Base-by-base conservation (phyloP, 2,113 vertebrate genomes). In the Amazona guildingii region DNA sequence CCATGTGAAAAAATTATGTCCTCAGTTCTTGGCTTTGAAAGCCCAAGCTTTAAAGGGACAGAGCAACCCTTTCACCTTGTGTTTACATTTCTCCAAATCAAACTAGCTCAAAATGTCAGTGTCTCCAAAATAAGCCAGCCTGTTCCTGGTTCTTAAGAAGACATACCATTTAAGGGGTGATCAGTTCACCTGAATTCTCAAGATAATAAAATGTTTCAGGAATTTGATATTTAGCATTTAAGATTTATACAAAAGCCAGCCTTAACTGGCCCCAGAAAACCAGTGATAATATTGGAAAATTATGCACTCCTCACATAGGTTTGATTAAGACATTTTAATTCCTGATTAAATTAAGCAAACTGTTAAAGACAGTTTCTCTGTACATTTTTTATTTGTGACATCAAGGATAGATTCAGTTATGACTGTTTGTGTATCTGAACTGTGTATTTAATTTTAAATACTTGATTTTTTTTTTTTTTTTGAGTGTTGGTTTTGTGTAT, bases 61-160 rank as follows among this genome's bases (percentile, higher is more conserved):
- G 62, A 89, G 52, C 4, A 82, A 57, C 23, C 21, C 20, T 85
- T 91, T 87, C 64, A 66, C 79, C 63, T 83, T 28, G 39, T 68
- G 69, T 84, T 91, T 92, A 57, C 9, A 1, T n/a, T 76, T 78
- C 52, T 91, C 13, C 81, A 69, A 91, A 66, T 92, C 63, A 91
- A 89, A 79, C 64, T 48, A 83, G 69, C 62, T 93, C 41, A 92
- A 93, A 90, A 92, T 79, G 62, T 91, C 91, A 92, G 24, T 52
- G 17, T 29, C 51, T 92, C 43, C 52, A 57, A 87, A 82, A 55
- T 84, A 84, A 74, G 46, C 10, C 48, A 43, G 17, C 59, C 54
- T 83, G 27, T 80, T 88, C 49, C 27, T 49, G 28, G 7, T 86
- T 74, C 54, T 88, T 93, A 80, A 92, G 80, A 74, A 49, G 35